Percentiles rank a stretch among this genome's conserved stretches.
These are phyloP conservation scores for Apodemia zela DNA, from an alignment of 2,888 invertebrate species.

Conservation along the genomic window DNA sequence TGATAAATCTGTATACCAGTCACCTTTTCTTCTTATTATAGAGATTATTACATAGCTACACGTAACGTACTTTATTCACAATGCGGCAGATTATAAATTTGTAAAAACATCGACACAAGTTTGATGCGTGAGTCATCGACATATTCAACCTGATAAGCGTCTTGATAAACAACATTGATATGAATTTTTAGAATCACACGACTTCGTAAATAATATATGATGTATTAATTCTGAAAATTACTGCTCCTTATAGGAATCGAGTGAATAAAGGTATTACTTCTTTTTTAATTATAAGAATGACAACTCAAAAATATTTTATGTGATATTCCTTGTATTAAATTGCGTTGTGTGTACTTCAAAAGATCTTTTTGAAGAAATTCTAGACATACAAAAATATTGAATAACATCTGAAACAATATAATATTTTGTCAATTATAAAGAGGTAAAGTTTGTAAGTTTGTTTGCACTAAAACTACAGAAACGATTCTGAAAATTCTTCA, in stretches of 20 bases:
- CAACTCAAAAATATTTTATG: too few relatives aligned
- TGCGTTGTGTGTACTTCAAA: too few relatives aligned
- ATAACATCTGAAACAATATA: too few relatives aligned
- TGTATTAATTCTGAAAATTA: constrained; percentile 4
- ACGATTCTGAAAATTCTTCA: not conserved
- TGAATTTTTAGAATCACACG: not conserved
- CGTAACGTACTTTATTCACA: not conserved
- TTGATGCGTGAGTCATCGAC: constrained; percentile 1
- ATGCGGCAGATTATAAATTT: not conserved
- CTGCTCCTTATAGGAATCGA: not conserved
- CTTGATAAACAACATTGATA: not conserved
- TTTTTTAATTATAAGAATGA: too few relatives aligned
- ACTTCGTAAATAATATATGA: not conserved
- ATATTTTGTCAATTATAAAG: too few relatives aligned
- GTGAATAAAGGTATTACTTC: not conserved
- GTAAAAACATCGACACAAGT: not conserved
- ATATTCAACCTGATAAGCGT: constrained; percentile 10
- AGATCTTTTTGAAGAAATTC: too few relatives aligned
- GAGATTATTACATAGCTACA: not conserved
- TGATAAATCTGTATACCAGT: too few relatives aligned
- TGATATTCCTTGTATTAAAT: too few relatives aligned
- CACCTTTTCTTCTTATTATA: too few relatives aligned
- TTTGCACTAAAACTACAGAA: too few relatives aligned
- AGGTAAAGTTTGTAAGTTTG: too few relatives aligned
- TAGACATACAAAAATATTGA: too few relatives aligned